Evolutionary conservation across 2,797 vertebrate genomes (phyloP).

Genomic region (Gymnocypris eckloni): DNA sequence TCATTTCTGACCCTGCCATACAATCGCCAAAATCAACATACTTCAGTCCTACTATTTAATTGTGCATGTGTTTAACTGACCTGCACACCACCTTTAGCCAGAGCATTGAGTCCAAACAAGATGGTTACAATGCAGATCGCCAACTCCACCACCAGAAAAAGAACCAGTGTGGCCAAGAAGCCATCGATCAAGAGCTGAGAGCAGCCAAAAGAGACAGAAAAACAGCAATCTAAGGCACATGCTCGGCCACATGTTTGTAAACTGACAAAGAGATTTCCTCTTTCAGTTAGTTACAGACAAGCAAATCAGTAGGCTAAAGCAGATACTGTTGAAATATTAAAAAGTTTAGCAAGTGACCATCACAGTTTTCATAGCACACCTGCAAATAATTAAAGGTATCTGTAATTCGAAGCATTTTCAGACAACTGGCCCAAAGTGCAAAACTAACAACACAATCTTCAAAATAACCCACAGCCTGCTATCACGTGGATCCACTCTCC

Average conservation of each 20-base stretch:
- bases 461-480: background rate
- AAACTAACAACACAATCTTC: constrained; percentile 36
- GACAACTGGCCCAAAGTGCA: constrained; percentile 63
- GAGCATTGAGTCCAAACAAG: constrained; percentile 80
- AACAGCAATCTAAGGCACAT: background rate
- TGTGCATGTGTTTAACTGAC: constrained; percentile 60
- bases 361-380: background rate
- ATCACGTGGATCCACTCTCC: constrained; percentile 1
- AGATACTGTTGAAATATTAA: background rate
- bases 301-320: background rate
- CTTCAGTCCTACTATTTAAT: background rate
- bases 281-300: background rate
- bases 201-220: constrained; percentile 17
- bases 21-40: background rate
- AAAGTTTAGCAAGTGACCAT: constrained; percentile 1
- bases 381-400: background rate
- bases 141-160: constrained; percentile 82
- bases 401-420: constrained; percentile 44
- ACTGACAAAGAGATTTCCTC: background rate
- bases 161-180: constrained; percentile 78
- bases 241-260: background rate
- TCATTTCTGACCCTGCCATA: background rate
- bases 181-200: constrained; percentile 79
- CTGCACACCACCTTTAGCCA: constrained; percentile 74
- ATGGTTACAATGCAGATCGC: constrained; percentile 81